phyloP scores from a whole-genome alignment of 2,113 vertebrate species.

The Solea solea region DNA sequence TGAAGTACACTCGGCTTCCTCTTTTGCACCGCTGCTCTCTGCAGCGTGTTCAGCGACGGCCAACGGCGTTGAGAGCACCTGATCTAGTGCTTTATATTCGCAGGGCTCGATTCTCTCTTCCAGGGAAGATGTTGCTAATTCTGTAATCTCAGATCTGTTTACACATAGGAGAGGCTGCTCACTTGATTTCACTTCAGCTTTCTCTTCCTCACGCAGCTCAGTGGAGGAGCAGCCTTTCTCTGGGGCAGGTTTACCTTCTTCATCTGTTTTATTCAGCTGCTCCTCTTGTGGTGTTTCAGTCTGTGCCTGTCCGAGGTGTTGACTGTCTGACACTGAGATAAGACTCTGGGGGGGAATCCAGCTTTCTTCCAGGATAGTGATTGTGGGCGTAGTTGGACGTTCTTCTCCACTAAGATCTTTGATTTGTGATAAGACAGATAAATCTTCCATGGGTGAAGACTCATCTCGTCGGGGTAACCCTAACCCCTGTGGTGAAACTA shows the following conservation, averaged over 20 bases:
- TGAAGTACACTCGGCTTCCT: constrained; percentile 25
- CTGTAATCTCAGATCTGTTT: constrained; percentile 41
- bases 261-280: constrained; percentile 4
- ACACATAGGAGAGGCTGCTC: constrained; percentile 18
- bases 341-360: constrained; percentile 10
- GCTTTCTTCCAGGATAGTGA: constrained; percentile 15
- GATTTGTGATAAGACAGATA: constrained; percentile 16
- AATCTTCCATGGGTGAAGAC: constrained; percentile 31
- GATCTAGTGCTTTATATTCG: constrained; percentile 41
- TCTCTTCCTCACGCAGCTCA: constrained; percentile 42
- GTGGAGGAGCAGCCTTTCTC: background rate
- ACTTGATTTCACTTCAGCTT: constrained; percentile 59
- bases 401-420: constrained; percentile 11
- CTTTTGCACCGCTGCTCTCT: constrained; percentile 19
- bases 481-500: constrained; percentile 24
- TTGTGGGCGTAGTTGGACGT: constrained; percentile 12
- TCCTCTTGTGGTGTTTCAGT: constrained; percentile 26
- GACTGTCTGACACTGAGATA: constrained; percentile 30
- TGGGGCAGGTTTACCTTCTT: constrained; percentile 15
- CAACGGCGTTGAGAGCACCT: constrained; percentile 23
- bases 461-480: constrained; percentile 33
- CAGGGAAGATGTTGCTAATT: constrained; percentile 35
- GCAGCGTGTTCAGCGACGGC: background rate
- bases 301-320: constrained; percentile 11
- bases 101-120: constrained; percentile 35